A percentile compares a stretch with the other conserved stretches of the same genome.
phyloP scores from a whole-genome alignment of 1,140 invertebrate genomes.

The Bombus ignitus region DNA sequence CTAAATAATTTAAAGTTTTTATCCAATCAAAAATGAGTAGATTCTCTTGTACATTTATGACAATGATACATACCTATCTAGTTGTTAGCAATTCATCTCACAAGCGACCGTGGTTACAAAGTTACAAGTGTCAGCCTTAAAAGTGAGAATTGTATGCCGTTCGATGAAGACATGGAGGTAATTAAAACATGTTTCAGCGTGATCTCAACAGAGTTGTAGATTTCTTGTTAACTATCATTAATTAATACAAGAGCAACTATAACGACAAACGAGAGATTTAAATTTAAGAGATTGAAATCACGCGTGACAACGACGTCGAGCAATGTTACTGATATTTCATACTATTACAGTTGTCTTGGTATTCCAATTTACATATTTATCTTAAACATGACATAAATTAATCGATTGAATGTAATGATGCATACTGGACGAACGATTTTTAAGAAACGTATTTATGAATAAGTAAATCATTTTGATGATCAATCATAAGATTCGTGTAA shows the following conservation, averaged over 20 bases:
- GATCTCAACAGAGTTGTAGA: background rate
- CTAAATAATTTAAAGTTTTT: background rate
- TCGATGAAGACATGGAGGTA: conserved; percentile 25
- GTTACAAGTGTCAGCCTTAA: conserved; percentile 43
- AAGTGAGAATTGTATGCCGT: conserved; percentile 18
- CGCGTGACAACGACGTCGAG: background rate
- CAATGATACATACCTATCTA: conserved; percentile 3
- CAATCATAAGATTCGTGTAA: conserved; percentile 14
- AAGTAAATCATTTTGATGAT: background rate
- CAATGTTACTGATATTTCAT: conserved; percentile 18
- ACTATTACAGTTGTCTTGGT: conserved; percentile 3
- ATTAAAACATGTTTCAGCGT: background rate
- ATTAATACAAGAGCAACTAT: background rate
- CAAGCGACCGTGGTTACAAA: background rate
- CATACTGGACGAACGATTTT: background rate
- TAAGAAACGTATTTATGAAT: conserved; percentile 2
- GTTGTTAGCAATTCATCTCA: conserved; percentile 8
- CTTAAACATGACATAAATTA: background rate
- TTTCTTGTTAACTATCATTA: background rate
- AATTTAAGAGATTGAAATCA: background rate
- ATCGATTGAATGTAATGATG: background rate
- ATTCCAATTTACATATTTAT: background rate
- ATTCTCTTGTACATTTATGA: background rate
- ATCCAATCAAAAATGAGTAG: background rate
- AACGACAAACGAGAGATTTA: background rate